Conservation (phyloP, 2,888 invertebrate species). For the Habroteleia sp. region DNA sequence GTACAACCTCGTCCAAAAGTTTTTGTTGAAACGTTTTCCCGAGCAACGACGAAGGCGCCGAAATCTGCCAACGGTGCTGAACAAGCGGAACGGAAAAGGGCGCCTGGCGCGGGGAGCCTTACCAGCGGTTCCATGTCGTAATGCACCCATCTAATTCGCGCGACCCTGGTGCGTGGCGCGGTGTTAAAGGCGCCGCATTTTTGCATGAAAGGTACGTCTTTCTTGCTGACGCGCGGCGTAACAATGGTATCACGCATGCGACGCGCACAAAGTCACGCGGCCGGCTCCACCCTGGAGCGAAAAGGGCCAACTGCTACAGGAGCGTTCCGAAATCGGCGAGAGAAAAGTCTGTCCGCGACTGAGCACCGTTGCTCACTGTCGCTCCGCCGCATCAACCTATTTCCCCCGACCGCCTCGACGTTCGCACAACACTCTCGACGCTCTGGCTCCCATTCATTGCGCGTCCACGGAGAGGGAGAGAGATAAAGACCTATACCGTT, state of each 20-base stretch:
- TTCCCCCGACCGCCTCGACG: constrained; percentile 42
- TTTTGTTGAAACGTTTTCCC: too few relatives aligned
- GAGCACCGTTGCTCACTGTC: constrained; percentile 51
- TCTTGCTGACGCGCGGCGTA: constrained; percentile 17
- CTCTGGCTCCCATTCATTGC: constrained; percentile 42
- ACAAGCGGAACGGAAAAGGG: too few relatives aligned
- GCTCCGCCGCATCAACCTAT: constrained; percentile 56
- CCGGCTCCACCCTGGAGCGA: constrained; percentile 64
- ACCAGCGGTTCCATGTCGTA: constrained; percentile 61
- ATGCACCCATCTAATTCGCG: constrained; percentile 63
- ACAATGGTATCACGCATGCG: constrained; percentile 21
- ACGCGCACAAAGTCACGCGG: constrained; percentile 17
- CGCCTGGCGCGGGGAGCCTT: constrained; percentile 9
- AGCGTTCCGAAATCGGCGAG: neutral
- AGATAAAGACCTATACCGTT: constrained; percentile 57
- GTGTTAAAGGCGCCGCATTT: constrained; percentile 48
- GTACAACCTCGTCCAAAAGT: too few relatives aligned
- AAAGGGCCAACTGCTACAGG: neutral
- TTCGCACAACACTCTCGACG: constrained; percentile 7
- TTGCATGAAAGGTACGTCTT: constrained; percentile 45
- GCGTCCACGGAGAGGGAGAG: constrained; percentile 25
- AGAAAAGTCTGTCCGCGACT: constrained; percentile 21
- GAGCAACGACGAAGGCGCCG: too few relatives aligned
- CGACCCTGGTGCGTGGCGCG: constrained; percentile 42
- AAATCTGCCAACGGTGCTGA: too few relatives aligned